Base-by-base conservation (phyloP, 1,140 invertebrate species). In the Bursaphelenchus mucronatus region DNA sequence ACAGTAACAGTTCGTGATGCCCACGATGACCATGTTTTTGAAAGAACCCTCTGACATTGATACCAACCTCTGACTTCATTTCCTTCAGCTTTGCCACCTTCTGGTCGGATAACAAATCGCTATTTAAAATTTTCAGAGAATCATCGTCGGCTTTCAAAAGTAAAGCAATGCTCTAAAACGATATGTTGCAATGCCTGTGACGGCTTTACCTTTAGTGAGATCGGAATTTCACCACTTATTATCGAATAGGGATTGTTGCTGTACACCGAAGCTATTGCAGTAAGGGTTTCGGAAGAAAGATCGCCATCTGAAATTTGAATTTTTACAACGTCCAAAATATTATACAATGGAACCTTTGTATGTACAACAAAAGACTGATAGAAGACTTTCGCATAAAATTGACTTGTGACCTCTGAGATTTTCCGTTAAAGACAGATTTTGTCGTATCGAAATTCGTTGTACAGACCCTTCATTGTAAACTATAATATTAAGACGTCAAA, bases 21-120 rank as follows among this genome's bases (percentile, higher is more conserved):
- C 86, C 86, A 68, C 89, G 84, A 80, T 90, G 88, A 1, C 89
- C 89, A 75, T 90, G 88, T 65, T 84, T 82, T n/a, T 85, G 69
- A n/a, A 90, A 79, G 75, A 91, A 89, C 5, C 81, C 67, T 2
- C 83, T 68, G 40, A 88, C 85, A 51, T 85, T 76, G 13, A 78
- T 64, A 50, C 85, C 82, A 6, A 86, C 82, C 61, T 82, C 64
- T 44, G 45, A 15, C 5, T 47, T 3, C 9, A 17, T 3, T 17
- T 21, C 41, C 13, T 39, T 40, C 8, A 68, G 46, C 10, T 53
- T 69, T 11, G 30, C 45, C 15, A 66, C 39, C 41, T 54, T 67
- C 40, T 69, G n/a, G 9, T 66, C 4, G 55, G 61, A 9, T 62
- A 19, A 15, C 30, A 17, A n/a, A 63, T 19, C 9, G 13, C 61